Percentiles rank a stretch among this genome's conserved stretches.
These are phyloP conservation scores for Crossocerus cetratus DNA, from an alignment of 2,888 invertebrate genomes.

Conservation along the genomic window DNA sequence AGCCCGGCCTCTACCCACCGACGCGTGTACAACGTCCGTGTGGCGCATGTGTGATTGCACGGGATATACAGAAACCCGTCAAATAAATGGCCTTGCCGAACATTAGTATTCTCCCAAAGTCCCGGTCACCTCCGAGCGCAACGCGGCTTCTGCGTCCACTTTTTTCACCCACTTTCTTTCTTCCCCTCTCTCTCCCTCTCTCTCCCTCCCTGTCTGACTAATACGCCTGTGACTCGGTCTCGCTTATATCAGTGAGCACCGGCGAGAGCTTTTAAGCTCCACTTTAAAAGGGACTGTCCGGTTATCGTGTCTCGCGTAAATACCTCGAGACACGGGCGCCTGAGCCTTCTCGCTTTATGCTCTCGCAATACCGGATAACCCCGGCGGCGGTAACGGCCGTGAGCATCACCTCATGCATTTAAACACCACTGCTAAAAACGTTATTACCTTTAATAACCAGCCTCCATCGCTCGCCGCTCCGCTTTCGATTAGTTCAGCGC, in stretches of 20 bases:
- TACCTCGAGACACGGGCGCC: conserved; percentile 54
- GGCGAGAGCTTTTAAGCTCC: conserved; percentile 65
- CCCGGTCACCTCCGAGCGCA: conserved; percentile 38
- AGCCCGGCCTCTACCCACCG: no score
- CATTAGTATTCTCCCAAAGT: conserved; percentile 55
- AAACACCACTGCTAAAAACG: conserved; percentile 66
- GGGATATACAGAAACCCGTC: conserved; percentile 21
- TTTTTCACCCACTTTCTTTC: conserved; percentile 17
- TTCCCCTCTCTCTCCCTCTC: no score
- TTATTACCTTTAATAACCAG: conserved; percentile 56
- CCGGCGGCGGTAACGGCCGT: conserved; percentile 18
- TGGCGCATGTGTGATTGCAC: not conserved
- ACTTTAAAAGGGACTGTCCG: conserved; percentile 63
- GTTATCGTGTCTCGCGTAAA: conserved; percentile 68
- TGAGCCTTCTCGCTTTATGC: conserved; percentile 39
- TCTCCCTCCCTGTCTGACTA: no score
- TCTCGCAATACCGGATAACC: conserved; percentile 49
- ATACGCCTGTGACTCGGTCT: no score
- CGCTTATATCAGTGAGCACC: not conserved
- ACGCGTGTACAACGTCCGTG: not conserved
- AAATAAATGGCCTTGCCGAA: conserved; percentile 9
- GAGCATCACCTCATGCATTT: conserved; percentile 66
- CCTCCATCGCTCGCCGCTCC: not conserved
- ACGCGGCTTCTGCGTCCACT: conserved; percentile 31
- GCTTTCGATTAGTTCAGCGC: conserved; percentile 22